phyloP scores from a whole-genome alignment of 2,797 vertebrate genomes.

The Glossophaga mutica region DNA sequence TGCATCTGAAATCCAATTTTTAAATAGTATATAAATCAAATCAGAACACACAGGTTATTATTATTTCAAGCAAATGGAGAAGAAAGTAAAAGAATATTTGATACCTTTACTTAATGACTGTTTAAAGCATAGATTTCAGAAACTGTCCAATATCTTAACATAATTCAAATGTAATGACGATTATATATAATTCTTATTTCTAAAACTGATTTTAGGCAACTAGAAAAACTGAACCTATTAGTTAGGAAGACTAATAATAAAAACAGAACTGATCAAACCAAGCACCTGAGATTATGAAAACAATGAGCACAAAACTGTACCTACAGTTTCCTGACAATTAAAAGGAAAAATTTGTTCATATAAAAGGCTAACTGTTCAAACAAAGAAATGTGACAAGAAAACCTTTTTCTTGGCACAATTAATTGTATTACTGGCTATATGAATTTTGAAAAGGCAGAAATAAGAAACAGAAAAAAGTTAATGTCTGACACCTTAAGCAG shows the following conservation, averaged over 20 bases:
- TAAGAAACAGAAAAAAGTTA: neutral
- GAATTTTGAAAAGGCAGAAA: conserved; percentile 17
- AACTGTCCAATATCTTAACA: conserved; percentile 6
- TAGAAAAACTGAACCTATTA: neutral
- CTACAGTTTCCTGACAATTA: neutral
- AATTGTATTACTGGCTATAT: neutral
- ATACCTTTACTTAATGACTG: neutral
- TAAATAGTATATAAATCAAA: neutral
- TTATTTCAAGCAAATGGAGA: neutral
- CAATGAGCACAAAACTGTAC: neutral
- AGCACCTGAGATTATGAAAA: neutral
- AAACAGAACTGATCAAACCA: neutral
- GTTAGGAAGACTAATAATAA: neutral
- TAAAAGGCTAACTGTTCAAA: neutral
- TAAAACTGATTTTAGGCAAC: neutral
- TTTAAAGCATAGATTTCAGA: neutral
- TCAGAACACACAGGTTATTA: neutral
- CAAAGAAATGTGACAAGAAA: neutral
- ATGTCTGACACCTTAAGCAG: neutral
- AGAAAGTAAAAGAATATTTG: neutral
- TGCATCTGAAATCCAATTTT: neutral
- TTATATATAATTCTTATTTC: neutral
- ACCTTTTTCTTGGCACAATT: neutral
- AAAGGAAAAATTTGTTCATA: conserved; percentile 38
- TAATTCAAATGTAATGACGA: neutral